Conservation (phyloP, 2,888 invertebrate species). For the Cantharis rustica region DNA sequence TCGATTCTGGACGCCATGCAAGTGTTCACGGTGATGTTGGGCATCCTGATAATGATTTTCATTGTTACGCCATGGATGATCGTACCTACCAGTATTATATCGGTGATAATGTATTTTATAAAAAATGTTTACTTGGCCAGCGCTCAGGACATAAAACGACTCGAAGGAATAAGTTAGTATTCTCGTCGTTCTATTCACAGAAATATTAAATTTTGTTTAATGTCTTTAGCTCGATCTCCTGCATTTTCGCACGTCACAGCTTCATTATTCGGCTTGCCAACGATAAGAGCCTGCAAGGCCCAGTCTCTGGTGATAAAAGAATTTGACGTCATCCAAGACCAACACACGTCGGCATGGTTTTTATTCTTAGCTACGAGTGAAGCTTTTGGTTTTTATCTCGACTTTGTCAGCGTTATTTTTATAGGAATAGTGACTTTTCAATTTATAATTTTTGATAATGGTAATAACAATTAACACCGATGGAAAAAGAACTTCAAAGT, state of each 20-base stretch:
- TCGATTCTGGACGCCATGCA: conserved; percentile 68
- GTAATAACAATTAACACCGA: conserved; percentile 48
- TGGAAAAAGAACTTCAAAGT: neutral
- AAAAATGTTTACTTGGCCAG: conserved; percentile 71
- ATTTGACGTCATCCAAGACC: conserved; percentile 75
- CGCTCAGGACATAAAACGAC: conserved; percentile 74
- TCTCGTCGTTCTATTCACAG: neutral
- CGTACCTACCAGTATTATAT: conserved; percentile 66
- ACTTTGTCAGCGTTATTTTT: conserved; percentile 67
- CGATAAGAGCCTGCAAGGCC: conserved; percentile 80
- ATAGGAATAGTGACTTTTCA: conserved; percentile 67
- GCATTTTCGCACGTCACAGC: conserved; percentile 92
- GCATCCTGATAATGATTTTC: conserved; percentile 73
- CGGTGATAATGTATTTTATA: conserved; percentile 66
- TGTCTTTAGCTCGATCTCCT: conserved; percentile 75
- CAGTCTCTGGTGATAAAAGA: conserved; percentile 74
- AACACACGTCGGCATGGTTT: conserved; percentile 68
- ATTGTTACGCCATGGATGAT: conserved; percentile 73
- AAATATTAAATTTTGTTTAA: neutral
- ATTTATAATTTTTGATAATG: conserved; percentile 64
- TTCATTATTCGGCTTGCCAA: conserved; percentile 82
- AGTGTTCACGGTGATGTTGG: conserved; percentile 71
- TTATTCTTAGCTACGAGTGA: conserved; percentile 64
- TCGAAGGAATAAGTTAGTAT: conserved; percentile 59
- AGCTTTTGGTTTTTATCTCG: conserved; percentile 69